Base-by-base conservation (phyloP, 2,888 invertebrate species). In the Drosophila pullipes region DNA sequence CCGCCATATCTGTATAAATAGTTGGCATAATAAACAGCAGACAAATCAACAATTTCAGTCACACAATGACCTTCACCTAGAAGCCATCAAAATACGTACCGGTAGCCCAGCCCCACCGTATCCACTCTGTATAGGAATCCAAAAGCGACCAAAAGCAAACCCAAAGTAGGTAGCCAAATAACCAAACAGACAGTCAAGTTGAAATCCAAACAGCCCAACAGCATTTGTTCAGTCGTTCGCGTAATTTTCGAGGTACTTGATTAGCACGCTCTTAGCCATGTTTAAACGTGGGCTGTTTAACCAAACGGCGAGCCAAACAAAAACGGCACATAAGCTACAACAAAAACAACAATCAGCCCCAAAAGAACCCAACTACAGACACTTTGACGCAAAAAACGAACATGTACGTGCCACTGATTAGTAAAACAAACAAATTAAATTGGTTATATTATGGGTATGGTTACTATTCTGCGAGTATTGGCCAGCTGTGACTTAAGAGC, bases 401-500 rank as follows among this genome's bases (percentile, higher is more conserved):
- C 76, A 70, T 76, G 87, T 86, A 86, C 85, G 89, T 86, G 85
- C 81, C 75, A 81, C 89, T 86, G 89, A 86, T 86, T 86, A 86
- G 89, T 89, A 89, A 86, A 86, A 86, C 85, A 89, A 85, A 85
- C 85, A 85, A 86, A 81, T 86, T 88, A 83, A 83, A 85, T 77
- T 85, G 81, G 74, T 79, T 76, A 73, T 73, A 65, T 55, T 74
- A 62, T 53, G 55, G 50, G 11, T 47, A 52, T 30, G 52, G 55
- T 18, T 18, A 25, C 55, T 6, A 49, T 25, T 47, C 47, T n/a
- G 37, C 55, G 33, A 50, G 54, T 58, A 33, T 35, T 37, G 22
- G 25, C 22, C 30, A 58, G 22, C 49, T 61, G 54, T 25, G 60
- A 50, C 75, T 57, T 66, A 66, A 61, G 65, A 73, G 53, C 18